Conservation (phyloP, 92 coral and sea anemone genomes). For the Scolanthus callimorphus region DNA sequence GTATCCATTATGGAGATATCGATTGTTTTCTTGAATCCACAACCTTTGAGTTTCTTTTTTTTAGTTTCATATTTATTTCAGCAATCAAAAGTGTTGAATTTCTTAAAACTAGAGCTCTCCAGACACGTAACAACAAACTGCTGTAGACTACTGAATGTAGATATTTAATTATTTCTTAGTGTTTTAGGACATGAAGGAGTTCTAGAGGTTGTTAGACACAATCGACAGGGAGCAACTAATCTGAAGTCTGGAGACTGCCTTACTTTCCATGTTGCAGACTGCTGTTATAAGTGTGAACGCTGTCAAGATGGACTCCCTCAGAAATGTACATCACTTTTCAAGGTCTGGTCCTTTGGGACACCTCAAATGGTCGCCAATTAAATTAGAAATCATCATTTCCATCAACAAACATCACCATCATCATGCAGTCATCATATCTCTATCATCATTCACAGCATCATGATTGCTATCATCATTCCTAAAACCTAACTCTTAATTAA, state of each 20-base stretch:
- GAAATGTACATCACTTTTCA: conserved; percentile 85
- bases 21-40: neutral
- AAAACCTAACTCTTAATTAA: too few species aligned
- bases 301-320: conserved; percentile 79
- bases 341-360: conserved; percentile 39
- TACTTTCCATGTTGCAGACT: conserved; percentile 83
- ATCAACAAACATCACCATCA: neutral
- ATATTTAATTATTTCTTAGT: conserved; percentile 17
- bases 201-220: conserved; percentile 70
- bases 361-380: too few species aligned
- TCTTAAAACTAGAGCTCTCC: neutral
- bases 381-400: too few species aligned
- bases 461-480: neutral
- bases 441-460: neutral
- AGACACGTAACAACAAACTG: conserved; percentile 1
- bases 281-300: conserved; percentile 68
- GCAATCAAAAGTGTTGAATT: too few species aligned
- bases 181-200: conserved; percentile 95
- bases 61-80: too few species aligned
- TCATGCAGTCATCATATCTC: neutral
- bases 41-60: too few species aligned
- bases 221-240: conserved; percentile 38
- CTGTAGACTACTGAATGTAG: neutral
- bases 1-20: too few species aligned
- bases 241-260: conserved; percentile 79